Base-by-base conservation (phyloP, 2,888 invertebrate species). In the Acrocera orbiculus region DNA sequence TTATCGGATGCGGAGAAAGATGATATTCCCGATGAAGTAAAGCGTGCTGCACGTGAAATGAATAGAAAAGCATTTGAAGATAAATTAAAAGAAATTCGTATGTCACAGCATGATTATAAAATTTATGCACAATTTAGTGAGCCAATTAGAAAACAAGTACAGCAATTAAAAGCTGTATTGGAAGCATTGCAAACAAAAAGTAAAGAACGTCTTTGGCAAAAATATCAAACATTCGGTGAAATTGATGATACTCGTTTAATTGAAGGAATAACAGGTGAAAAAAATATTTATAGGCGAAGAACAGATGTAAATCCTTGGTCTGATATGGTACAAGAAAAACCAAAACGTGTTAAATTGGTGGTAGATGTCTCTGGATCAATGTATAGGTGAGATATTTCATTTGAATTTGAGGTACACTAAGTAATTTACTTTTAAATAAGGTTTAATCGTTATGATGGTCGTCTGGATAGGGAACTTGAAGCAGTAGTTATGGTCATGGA, bases 351-450 rank as follows among this genome's bases (percentile, higher is more conserved):
- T 27, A 69, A 81, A 36, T 64, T 93, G 0, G 76, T 93, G 0
- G 75, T 87, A 0, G 96, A 96, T 59, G 90, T 93, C 0, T 92
- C 90, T 3, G 95, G 93, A 4, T 90, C 89, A 43, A 95, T 95
- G 93, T 95, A 95, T 53, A 73, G 87, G 68, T 74, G 47, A 38
- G 43, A 35, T n/a, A n/a, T n/a, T n/a, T n/a, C n/a, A n/a, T n/a
- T n/a, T n/a, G n/a, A n/a, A n/a, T n/a, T 24, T 32, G 7, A 29
- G 13, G 4, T 16, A 23, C 3, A 8, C 9, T 5, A 23, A 3
- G 9, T 5, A 3, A 11, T n/a, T 23, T 23, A 11, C 20, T 30
- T 27, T 19, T 34, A 27, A 25, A 42, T 17, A 43, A 77, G 85
- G 49, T 95, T 95, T 56, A 95, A 96, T 55, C 81, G 92, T 0